phyloP scores from a whole-genome alignment of 2,797 vertebrate species.

The Clamator glandarius region DNA sequence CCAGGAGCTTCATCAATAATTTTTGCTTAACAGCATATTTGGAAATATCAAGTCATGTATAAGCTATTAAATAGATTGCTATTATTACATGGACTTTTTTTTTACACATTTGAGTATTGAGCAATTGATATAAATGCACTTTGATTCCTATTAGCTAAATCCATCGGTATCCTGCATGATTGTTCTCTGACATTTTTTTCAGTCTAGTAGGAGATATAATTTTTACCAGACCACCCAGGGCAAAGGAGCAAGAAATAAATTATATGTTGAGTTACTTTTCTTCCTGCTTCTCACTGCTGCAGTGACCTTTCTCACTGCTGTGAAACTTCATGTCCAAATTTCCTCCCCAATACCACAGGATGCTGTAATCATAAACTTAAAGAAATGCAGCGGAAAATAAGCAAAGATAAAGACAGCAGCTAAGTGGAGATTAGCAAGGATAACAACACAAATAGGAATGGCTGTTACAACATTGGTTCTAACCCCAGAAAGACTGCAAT shows the following conservation, averaged over 20 bases:
- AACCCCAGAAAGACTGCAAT: not conserved
- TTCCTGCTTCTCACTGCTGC: not conserved
- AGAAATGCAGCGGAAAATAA: not conserved
- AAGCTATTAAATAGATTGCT: constrained; percentile 39
- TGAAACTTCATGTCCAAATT: not conserved
- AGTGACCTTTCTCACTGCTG: not conserved
- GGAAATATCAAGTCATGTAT: constrained; percentile 29
- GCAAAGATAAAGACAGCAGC: not conserved
- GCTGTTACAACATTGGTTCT: not conserved
- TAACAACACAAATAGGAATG: not conserved
- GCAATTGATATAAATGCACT: constrained; percentile 4
- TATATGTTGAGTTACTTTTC: not conserved
- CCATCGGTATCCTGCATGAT: not conserved
- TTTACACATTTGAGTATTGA: constrained; percentile 1
- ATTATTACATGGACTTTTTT: constrained; percentile 42
- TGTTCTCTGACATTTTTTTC: not conserved
- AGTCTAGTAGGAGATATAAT: not conserved
- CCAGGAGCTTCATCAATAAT: not conserved
- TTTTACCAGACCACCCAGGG: not conserved
- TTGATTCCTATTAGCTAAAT: not conserved
- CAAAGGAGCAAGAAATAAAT: not conserved
- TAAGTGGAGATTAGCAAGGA: not conserved
- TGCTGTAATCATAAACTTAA: not conserved
- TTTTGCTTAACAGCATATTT: not conserved
- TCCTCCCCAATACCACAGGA: not conserved